These are phyloP conservation scores for Porites lobata DNA, from an alignment of 92 coral and sea anemone genomes.

Conservation along the genomic window DNA sequence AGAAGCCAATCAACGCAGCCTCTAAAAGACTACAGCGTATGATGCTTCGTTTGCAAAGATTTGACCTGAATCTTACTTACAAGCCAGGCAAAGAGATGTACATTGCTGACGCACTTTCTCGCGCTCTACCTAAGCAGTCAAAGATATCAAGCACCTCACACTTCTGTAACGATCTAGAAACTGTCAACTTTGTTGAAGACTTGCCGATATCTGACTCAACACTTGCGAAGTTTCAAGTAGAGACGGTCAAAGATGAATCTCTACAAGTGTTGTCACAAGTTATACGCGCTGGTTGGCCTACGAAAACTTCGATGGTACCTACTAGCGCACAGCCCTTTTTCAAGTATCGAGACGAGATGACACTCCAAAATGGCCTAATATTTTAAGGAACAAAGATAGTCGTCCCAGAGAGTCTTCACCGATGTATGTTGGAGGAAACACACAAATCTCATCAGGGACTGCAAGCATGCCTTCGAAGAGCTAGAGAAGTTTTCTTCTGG, in stretches of 20 bases:
- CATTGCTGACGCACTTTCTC: constrained; percentile 46
- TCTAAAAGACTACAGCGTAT: constrained; percentile 4
- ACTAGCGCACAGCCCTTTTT: constrained; percentile 35
- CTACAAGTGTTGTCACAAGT: constrained; percentile 42
- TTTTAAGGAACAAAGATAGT: constrained; percentile 40
- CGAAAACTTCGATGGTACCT: constrained; percentile 34
- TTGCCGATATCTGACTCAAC: constrained; percentile 45
- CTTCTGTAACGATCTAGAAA: constrained; percentile 35
- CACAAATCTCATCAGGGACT: too few relatives aligned
- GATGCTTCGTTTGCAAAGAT: constrained; percentile 4
- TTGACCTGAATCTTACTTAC: not conserved
- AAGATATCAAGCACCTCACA: constrained; percentile 14
- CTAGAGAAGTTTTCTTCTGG: too few relatives aligned
- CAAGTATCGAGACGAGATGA: constrained; percentile 36
- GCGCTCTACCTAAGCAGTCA: not conserved
- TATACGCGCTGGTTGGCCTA: constrained; percentile 41
- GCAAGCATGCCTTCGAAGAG: too few relatives aligned
- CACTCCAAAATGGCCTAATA: constrained; percentile 44
- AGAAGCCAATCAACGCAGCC: constrained; percentile 5
- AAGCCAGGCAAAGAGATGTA: not conserved
- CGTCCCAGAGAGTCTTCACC: constrained; percentile 43
- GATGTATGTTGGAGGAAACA: not conserved
- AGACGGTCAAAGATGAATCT: not conserved
- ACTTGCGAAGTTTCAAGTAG: constrained; percentile 42
- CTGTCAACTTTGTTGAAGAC: constrained; percentile 38